Evolutionary conservation across 2,888 invertebrate genomes (phyloP).

Genomic region (Drosophila neutralis): DNA sequence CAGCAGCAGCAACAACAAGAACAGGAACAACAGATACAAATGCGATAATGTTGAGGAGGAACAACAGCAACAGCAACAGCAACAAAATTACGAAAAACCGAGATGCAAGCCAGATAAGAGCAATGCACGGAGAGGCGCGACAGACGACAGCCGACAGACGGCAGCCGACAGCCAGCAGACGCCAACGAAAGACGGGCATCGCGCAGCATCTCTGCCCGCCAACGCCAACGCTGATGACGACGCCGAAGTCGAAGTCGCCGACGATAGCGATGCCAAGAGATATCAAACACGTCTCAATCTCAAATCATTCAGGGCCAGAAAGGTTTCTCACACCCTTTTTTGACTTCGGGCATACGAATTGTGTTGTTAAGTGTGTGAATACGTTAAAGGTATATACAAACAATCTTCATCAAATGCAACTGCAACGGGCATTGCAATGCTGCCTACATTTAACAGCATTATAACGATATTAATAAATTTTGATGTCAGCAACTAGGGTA

Average conservation of each 20-base stretch:
- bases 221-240: slow-evolving; percentile 44
- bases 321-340: slow-evolving; percentile 36
- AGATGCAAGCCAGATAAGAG: slow-evolving; percentile 69
- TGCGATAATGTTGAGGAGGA: slow-evolving; percentile 51
- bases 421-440: not conserved
- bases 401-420: not conserved
- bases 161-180: slow-evolving; percentile 35
- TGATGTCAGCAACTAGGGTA: not conserved
- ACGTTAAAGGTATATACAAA: not conserved
- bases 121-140: slow-evolving; percentile 53
- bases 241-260: slow-evolving; percentile 15
- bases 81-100: slow-evolving; percentile 32
- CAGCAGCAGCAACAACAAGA: slow-evolving; percentile 50
- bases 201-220: slow-evolving; percentile 32
- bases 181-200: slow-evolving; percentile 21
- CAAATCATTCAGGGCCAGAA: slow-evolving; percentile 66
- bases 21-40: slow-evolving; percentile 45
- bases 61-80: slow-evolving; percentile 29
- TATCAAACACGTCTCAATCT: slow-evolving; percentile 72
- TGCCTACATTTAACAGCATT: not conserved
- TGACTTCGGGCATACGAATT: not conserved
- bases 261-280: slow-evolving; percentile 62
- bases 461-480: not conserved
- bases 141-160: slow-evolving; percentile 64
- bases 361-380: not conserved